Evolutionary conservation across 2,797 vertebrate genomes (phyloP), one percentile per base, ranked within the genome.

Genomic region (Florisuga fusca): DNA sequence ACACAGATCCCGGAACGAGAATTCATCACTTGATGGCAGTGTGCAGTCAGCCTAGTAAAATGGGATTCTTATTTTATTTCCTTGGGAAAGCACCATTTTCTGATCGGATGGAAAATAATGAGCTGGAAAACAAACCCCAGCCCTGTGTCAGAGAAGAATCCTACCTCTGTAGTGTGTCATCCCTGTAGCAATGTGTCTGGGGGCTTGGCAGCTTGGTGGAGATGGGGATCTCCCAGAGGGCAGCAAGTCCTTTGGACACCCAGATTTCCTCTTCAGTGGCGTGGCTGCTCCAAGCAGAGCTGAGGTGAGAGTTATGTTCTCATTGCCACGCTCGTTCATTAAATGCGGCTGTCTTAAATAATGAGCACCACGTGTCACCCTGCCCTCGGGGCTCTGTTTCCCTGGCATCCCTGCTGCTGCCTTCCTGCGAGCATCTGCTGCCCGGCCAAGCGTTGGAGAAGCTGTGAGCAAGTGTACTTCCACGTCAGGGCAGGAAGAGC

Each of bases 31-130:
- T 93, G 92, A 95, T 88, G 87, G 86, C 94, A 97, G 85, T 93
- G 87, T 89, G 90, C 80, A 86, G 78, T 55, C 89, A 93, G 87
- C 72, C 81, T 93, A 75, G 68, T 53, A 58, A 84, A 66, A 90
- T 57, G 46, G n/a, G 57, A 82, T 85, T 90, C 73, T 77, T 54
- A 69, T 79, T 80, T 84, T 81, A 21, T 92, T 84, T 75, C 76
- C 63, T 88, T 77, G 78, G 85, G 77, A 97, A 98, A 96, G 91
- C 96, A 96, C 95, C 95, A 51, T 93, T 95, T 92, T 87, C 75
- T 93, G 64, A 93, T 91, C 76, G 77, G 94, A 91, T 9, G 8
- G 45, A 81, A 90, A 82, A 43, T 55, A 63, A 94, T 50, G 34
- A 87, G 69, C 67, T 77, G 10, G 7, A 74, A 92, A 89, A 91